Evolutionary conservation across 2,113 vertebrate species (phyloP), one percentile per base, ranked within the genome.

Genomic region (Peromyscus leucopus): DNA sequence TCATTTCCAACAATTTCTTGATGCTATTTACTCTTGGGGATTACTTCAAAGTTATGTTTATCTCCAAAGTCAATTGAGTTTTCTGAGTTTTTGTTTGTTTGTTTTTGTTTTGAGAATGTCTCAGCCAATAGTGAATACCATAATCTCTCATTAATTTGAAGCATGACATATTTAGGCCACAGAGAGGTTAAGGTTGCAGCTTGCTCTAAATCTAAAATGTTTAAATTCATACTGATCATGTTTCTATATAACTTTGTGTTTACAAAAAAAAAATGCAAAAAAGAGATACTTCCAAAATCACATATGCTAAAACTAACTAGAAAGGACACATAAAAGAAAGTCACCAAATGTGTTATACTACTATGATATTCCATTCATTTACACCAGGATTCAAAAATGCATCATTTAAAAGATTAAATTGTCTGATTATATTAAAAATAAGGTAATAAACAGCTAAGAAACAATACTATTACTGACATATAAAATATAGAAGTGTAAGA

Each of bases 391-490:
- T 89, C 21, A 39, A 95, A 84, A 72, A 72, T 28, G 55, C 4
- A 55, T 55, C 11, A 82, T 24, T 92, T 74, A 82, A 48, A 65
- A n/a, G 48, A 94, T 83, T 82, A 15, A 74, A 46, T 51, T 39
- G 46, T 55, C 74, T 79, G 7, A 69, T 69, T 91, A 71, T 46
- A 72, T 74, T 92, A 79, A 79, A 96, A 89, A 93, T 96, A 46
- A 55, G 33, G 3, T 59, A 97, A 55, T 67, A 90, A 88, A 87
- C 9, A 82, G 28, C 28, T 5, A 74, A 12, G 2, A 55, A 90
- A 88, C 7, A 72, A 1, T 39, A 5, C n/a, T 55, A 78, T 16
- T 61, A 57, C 67, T 79, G 13, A 67, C 12, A 55, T 57, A 55
- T 24, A 88, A 96, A 97, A 63, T 33, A 69, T 19, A 69, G 90